phyloP scores from a whole-genome alignment of 2,888 invertebrate species.

The Rotaria magnacalcarata region DNA sequence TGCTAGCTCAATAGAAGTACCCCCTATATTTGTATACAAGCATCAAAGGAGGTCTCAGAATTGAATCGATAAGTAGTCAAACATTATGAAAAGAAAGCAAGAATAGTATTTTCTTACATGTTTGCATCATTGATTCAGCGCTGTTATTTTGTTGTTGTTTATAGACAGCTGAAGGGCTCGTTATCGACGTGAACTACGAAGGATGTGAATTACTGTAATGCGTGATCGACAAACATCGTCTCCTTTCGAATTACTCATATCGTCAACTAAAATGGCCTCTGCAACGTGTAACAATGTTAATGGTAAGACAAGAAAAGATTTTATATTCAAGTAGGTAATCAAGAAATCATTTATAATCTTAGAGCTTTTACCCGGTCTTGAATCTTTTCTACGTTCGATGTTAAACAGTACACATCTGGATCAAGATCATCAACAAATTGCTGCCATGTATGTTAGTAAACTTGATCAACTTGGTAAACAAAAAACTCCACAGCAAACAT shows the following conservation, averaged over 20 bases:
- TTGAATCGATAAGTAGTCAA: neutral
- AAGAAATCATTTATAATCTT: neutral
- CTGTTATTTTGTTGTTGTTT: constrained; percentile 20
- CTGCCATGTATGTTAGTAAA: constrained; percentile 14
- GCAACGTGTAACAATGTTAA: neutral
- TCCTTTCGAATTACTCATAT: neutral
- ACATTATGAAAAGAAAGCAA: neutral
- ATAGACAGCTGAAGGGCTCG: constrained; percentile 15
- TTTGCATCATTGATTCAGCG: neutral
- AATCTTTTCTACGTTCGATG: constrained; percentile 25
- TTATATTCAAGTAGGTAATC: neutral
- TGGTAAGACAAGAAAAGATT: neutral
- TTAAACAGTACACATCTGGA: constrained; percentile 11
- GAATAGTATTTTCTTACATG: neutral
- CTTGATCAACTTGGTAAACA: neutral
- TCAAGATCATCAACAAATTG: constrained; percentile 1
- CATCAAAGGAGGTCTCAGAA: neutral
- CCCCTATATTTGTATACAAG: neutral
- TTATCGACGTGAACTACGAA: neutral
- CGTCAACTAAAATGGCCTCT: neutral
- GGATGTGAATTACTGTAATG: constrained; percentile 28
- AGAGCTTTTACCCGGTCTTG: constrained; percentile 33
- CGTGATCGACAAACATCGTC: neutral
- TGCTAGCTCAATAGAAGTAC: neutral
- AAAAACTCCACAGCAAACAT: neutral